phyloP scores from a whole-genome alignment of 2,888 invertebrate genomes.

The Gymnoscelis rufifasciata region DNA sequence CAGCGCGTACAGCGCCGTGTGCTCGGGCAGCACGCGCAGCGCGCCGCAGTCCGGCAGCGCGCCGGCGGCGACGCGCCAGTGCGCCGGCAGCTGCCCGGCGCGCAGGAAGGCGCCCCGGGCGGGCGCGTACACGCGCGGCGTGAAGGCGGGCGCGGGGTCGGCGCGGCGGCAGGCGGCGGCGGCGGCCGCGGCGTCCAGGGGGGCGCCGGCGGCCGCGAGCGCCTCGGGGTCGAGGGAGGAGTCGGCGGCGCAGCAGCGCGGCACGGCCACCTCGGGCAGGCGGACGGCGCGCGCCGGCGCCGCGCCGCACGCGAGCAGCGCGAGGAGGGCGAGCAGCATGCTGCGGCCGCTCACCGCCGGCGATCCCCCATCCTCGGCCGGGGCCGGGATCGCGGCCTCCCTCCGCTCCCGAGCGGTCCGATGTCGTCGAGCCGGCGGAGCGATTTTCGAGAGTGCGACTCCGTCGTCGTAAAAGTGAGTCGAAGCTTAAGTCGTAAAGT shows the following conservation, averaged over 20 bases:
- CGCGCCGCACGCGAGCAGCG: slow-evolving; percentile 37
- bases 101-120: slow-evolving; percentile 54
- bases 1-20: slow-evolving; percentile 69
- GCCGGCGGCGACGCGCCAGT: slow-evolving; percentile 66
- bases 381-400: not conserved
- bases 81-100: slow-evolving; percentile 60
- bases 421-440: no score
- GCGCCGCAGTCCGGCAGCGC: slow-evolving; percentile 54
- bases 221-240: slow-evolving; percentile 38
- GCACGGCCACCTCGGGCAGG: slow-evolving; percentile 48
- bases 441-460: no score
- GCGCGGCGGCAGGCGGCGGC: slow-evolving; percentile 69
- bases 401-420: not conserved
- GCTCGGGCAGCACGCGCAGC: slow-evolving; percentile 56
- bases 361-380: slow-evolving; percentile 14
- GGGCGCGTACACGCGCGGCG: slow-evolving; percentile 80
- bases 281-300: slow-evolving; percentile 37
- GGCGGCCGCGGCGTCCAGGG: slow-evolving; percentile 60
- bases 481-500: slow-evolving; percentile 4
- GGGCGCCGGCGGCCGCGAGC: slow-evolving; percentile 47
- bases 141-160: slow-evolving; percentile 62
- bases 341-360: slow-evolving; percentile 33
- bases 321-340: slow-evolving; percentile 29
- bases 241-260: slow-evolving; percentile 51
- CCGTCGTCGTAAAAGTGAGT: no score